Evolutionary conservation across 2,888 invertebrate species (phyloP).

Genomic region (Disparrhopalites patrizii): DNA sequence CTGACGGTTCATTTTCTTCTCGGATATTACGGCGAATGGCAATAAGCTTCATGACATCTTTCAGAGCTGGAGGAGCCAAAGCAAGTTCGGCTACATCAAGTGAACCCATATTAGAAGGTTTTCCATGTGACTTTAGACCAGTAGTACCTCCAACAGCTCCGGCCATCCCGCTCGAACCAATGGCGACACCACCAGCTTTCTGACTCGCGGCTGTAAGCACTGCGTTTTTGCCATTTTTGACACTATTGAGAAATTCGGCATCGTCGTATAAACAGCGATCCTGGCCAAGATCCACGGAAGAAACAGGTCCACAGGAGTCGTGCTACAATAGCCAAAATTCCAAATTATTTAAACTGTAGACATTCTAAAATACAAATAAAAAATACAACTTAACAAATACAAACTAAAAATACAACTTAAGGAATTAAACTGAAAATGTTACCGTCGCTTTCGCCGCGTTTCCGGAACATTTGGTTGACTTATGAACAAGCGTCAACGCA

Average conservation of each 20-base stretch:
- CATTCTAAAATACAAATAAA: background rate
- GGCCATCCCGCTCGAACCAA: constrained; percentile 20
- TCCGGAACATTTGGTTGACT: background rate
- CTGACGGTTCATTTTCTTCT: constrained; percentile 43
- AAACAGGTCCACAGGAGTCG: background rate
- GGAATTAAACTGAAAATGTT: background rate
- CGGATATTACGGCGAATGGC: constrained; percentile 42
- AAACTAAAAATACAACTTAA: background rate
- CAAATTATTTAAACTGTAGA: background rate
- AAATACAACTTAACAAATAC: no score
- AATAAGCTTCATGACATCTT: constrained; percentile 48
- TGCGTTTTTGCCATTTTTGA: constrained; percentile 48
- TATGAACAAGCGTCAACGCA: constrained; percentile 6
- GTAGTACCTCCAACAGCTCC: background rate
- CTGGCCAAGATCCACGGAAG: constrained; percentile 6
- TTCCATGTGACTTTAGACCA: constrained; percentile 18
- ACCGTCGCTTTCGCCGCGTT: background rate
- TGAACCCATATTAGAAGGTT: constrained; percentile 38
- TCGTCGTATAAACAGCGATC: constrained; percentile 40
- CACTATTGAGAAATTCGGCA: constrained; percentile 45
- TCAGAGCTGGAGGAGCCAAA: constrained; percentile 38
- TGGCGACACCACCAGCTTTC: constrained; percentile 28
- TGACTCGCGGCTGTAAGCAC: constrained; percentile 46
- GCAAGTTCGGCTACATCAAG: constrained; percentile 38
- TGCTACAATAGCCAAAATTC: constrained; percentile 1